Evolutionary conservation across 2,888 invertebrate species (phyloP), one percentile per base, ranked within the genome.

Genomic region (Rutpela maculata): DNA sequence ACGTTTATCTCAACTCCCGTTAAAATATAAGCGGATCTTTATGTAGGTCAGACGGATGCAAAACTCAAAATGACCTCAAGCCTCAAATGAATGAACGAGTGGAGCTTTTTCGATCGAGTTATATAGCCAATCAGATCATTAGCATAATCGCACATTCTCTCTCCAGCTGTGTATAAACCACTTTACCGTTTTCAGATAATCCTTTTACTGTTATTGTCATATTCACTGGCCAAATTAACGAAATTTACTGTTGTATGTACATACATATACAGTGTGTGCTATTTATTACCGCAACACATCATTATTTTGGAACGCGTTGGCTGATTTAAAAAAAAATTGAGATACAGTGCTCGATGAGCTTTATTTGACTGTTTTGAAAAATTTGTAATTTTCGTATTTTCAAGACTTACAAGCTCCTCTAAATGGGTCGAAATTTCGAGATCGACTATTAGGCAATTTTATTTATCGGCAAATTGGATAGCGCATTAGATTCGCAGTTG

Each of bases 91-190:
- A 65, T 67, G 67, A 67, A 50, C 55, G 26, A 38, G 55, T 67
- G 56, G n/a, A 50, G 50, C 50, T 50, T 50, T n/a, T 50, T 67
- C 67, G 67, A 67, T 67, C 67, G 18, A 26, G 56, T 19, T 38
- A 67, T 55, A 67, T 6, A 56, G 26, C 50, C 50, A 50, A 50
- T 50, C 55, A 56, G 55, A 26, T 67, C 55, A 67, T 55, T 67
- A 50, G 15, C 67, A 67, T 67, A 67, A 67, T 55, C 26, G 67
- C 67, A 26, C 17, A 67, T 55, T 9, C 50, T 55, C 50, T 55
- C 50, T 10, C 67, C 67, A 67, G 56, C 67, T 67, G 67, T 50
- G 26, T 55, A 55, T 55, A 22, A 67, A 55, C 67, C 55, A 55
- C 67, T 22, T 22, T 31, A 55, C 67, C 55, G 19, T 55, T 22